phyloP scores from a whole-genome alignment of 2,113 vertebrate species.

The Limnothrissa miodon region DNA sequence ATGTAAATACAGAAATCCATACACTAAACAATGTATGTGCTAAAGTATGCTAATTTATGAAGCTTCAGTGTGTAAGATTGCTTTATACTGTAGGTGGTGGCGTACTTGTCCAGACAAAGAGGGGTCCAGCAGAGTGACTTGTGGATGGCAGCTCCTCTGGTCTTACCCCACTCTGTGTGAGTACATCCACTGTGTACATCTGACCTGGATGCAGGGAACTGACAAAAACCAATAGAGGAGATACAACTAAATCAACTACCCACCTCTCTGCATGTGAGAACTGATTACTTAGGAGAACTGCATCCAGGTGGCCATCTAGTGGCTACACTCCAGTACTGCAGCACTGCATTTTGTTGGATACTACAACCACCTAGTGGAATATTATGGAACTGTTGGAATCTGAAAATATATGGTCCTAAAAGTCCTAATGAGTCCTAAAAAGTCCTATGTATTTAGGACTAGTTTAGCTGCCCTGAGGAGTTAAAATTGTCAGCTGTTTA shows the following conservation, averaged over 20 bases:
- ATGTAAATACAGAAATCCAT: background rate
- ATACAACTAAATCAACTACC: background rate
- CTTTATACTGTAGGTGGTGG: constrained; percentile 30
- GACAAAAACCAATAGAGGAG: constrained; percentile 38
- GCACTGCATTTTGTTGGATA: background rate
- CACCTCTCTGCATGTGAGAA: background rate
- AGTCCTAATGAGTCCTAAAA: too few species aligned
- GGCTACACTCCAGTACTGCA: constrained; percentile 28
- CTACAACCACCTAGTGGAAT: background rate
- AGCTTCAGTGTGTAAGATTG: background rate
- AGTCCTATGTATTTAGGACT: background rate
- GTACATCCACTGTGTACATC: constrained; percentile 79
- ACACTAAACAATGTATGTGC: background rate
- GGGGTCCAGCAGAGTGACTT: constrained; percentile 78
- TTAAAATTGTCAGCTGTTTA: background rate
- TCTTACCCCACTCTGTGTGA: constrained; percentile 81
- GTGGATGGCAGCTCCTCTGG: constrained; percentile 80
- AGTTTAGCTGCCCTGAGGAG: background rate
- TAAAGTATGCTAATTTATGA: background rate
- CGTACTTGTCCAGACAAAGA: constrained; percentile 90
- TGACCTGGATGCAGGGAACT: constrained; percentile 87
- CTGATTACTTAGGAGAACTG: background rate
- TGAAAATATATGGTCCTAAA: too few species aligned
- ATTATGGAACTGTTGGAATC: background rate
- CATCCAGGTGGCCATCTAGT: constrained; percentile 40